These are phyloP conservation scores for Litocranius walleri DNA, from an alignment of 2,113 vertebrate species.

Conservation along the genomic window DNA sequence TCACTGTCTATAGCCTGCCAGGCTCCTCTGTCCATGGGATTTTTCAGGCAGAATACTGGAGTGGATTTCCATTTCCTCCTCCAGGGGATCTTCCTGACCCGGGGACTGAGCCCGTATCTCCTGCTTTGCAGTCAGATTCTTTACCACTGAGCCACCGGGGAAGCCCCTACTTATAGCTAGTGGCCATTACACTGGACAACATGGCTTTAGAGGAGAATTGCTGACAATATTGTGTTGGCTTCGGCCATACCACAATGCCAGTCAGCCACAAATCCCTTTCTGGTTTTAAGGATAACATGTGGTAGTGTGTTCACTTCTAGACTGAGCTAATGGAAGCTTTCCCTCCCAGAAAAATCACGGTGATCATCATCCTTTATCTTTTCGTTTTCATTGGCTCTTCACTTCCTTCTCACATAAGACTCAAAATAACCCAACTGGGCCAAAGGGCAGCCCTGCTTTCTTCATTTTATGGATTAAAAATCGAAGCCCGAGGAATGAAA, in stretches of 20 bases:
- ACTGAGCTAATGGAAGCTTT: constrained; percentile 27
- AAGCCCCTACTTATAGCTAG: neutral
- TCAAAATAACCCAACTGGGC: neutral
- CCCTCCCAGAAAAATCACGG: neutral
- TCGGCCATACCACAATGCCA: fast-evolving
- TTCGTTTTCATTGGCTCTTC: neutral
- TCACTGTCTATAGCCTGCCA: neutral
- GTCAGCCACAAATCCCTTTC: neutral
- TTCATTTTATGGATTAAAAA: neutral
- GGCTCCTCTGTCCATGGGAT: neutral
- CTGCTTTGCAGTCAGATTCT: neutral
- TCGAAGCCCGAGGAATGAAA: neutral
- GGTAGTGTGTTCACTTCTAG: neutral
- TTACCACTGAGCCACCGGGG: neutral
- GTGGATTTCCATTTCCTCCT: neutral
- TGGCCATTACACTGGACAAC: neutral
- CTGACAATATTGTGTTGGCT: neutral
- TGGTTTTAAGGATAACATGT: neutral
- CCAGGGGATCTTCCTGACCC: neutral
- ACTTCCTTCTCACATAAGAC: neutral
- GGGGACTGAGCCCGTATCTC: neutral
- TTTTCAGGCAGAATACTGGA: neutral
- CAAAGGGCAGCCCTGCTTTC: neutral
- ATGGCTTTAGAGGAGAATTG: neutral
- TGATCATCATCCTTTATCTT: neutral